These are phyloP conservation scores for Octopus sinensis DNA, from an alignment of 1,140 invertebrate species.

Conservation along the genomic window DNA sequence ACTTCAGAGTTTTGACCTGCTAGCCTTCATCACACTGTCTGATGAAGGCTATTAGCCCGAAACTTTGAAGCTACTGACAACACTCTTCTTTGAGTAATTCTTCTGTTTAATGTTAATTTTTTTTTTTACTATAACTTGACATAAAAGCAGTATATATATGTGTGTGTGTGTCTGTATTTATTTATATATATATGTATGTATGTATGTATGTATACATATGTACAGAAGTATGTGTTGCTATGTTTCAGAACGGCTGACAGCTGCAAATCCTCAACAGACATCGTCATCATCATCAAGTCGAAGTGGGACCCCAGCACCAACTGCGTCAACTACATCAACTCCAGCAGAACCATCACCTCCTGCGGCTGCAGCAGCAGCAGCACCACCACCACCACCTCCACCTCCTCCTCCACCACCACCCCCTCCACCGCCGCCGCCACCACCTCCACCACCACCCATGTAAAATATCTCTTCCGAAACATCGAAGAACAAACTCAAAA, in stretches of 20 bases:
- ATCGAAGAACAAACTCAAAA: too few relatives aligned
- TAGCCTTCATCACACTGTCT: too few relatives aligned
- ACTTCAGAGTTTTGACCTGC: too few relatives aligned
- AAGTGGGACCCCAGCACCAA: background rate
- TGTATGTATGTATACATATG: background rate
- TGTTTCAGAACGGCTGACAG: too few relatives aligned
- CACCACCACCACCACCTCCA: background rate
- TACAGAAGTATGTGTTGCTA: background rate
- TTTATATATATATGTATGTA: background rate
- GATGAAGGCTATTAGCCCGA: too few relatives aligned
- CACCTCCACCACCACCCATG: background rate
- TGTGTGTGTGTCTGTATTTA: background rate
- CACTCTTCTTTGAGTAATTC: too few relatives aligned
- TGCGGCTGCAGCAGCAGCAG: background rate
- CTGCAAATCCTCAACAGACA: too few relatives aligned
- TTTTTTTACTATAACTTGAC: too few relatives aligned
- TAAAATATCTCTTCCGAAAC: too few relatives aligned
- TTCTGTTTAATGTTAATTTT: too few relatives aligned
- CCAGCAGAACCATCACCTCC: background rate
- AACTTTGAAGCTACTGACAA: too few relatives aligned
- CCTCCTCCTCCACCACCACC: slow-evolving; percentile 2
- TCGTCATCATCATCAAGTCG: too few relatives aligned
- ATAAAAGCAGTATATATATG: background rate
- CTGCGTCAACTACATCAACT: background rate
- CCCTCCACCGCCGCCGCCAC: background rate